phyloP scores from a whole-genome alignment of 2,113 vertebrate genomes.

The Symphodus melops region DNA sequence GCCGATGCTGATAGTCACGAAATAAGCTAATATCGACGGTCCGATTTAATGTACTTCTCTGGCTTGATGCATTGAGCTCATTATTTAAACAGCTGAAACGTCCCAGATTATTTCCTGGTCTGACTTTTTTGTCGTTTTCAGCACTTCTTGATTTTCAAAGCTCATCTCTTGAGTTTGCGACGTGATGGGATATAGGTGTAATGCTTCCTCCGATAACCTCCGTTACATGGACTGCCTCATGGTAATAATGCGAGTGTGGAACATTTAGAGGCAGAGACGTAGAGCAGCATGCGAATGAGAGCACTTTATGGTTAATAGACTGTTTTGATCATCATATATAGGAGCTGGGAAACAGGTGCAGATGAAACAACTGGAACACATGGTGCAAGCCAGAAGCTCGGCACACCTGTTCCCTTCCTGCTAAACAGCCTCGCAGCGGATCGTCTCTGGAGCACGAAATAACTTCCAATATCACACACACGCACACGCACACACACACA shows the following conservation, averaged over 20 bases:
- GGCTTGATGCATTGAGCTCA: neutral
- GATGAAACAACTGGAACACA: slow-evolving; percentile 78
- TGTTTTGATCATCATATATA: slow-evolving; percentile 70
- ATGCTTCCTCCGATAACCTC: slow-evolving; percentile 21
- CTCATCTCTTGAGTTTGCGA: neutral
- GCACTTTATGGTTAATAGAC: slow-evolving; percentile 68
- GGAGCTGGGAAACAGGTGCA: slow-evolving; percentile 71
- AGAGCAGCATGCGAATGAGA: slow-evolving; percentile 23
- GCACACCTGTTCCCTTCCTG: slow-evolving; percentile 75
- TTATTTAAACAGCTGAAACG: neutral
- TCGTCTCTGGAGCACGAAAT: slow-evolving; percentile 70
- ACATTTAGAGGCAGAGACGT: slow-evolving; percentile 18
- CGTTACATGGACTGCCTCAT: slow-evolving; percentile 11
- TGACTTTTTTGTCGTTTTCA: neutral
- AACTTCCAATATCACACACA: slow-evolving; percentile 53
- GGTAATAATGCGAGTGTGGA: slow-evolving; percentile 14
- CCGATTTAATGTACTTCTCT: neutral
- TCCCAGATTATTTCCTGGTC: neutral
- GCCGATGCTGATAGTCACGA: no score
- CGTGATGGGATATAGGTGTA: neutral
- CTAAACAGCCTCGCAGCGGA: slow-evolving; percentile 70
- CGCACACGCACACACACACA: neutral
- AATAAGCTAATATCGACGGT: no score
- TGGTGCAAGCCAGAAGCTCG: slow-evolving; percentile 74
- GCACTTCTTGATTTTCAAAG: slow-evolving; percentile 13